Conservation (phyloP, 2,888 invertebrate genomes). For the Psylliodes chrysocephalus region DNA sequence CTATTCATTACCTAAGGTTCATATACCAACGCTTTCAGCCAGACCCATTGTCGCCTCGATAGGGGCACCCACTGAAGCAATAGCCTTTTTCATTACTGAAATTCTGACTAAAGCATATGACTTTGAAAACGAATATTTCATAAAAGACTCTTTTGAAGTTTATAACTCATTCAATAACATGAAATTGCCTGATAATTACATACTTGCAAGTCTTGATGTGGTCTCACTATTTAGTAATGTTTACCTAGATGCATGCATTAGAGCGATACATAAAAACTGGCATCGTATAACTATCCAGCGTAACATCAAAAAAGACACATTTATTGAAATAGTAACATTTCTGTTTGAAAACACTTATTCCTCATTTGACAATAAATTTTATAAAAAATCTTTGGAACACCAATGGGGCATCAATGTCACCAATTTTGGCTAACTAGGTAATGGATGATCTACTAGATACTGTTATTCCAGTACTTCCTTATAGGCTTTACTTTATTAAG, state of each 20-base stretch:
- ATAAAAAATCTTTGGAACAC: neutral
- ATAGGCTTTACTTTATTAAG: neutral
- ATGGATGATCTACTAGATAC: neutral
- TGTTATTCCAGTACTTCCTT: neutral
- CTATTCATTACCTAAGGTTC: no score
- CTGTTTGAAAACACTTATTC: neutral
- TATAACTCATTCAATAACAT: neutral
- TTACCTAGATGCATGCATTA: neutral
- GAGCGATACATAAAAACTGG: neutral
- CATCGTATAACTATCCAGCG: neutral
- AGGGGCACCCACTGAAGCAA: no score
- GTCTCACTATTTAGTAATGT: slow-evolving; percentile 16
- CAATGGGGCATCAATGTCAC: neutral
- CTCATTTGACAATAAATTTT: no score
- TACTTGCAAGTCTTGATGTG: slow-evolving; percentile 12
- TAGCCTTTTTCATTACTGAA: no score
- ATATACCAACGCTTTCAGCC: no score
- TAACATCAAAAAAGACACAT: neutral
- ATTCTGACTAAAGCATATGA: no score
- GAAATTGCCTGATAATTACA: neutral
- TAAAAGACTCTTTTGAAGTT: no score
- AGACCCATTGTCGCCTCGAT: no score
- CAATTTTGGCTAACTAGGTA: neutral
- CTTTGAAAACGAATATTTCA: neutral
- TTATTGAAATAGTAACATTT: neutral